phyloP scores from a whole-genome alignment of 2,797 vertebrate genomes.

The Characodon lateralis region DNA sequence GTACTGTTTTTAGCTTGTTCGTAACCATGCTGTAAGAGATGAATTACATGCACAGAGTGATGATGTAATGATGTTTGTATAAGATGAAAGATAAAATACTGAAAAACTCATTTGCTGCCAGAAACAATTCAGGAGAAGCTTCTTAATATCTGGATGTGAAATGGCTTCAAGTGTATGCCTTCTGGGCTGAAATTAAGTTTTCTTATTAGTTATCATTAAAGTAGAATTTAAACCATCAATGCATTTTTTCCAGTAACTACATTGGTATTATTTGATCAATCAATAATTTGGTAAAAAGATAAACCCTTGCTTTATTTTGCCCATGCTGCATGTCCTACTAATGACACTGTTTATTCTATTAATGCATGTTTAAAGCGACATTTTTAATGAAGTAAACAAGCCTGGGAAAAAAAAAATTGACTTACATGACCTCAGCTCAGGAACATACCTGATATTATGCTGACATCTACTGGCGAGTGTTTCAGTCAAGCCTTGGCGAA shows the following conservation, averaged over 20 bases:
- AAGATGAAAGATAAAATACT: not conserved
- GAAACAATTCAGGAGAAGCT: not conserved
- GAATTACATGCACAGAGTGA: not conserved
- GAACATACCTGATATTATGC: constrained; percentile 6
- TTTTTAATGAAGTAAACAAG: not conserved
- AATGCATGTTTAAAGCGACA: not conserved
- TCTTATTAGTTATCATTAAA: too few species aligned
- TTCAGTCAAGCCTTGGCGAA: not conserved
- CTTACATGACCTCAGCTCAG: not conserved
- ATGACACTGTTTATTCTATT: not conserved
- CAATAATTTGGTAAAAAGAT: not conserved
- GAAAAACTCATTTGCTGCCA: not conserved
- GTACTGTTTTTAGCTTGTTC: not conserved
- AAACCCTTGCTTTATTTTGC: not conserved
- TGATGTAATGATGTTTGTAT: not conserved
- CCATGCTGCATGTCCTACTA: not conserved
- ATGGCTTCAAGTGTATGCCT: not conserved
- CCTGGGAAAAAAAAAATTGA: not conserved
- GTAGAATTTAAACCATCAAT: not conserved
- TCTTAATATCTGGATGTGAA: not conserved
- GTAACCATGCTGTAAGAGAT: not conserved
- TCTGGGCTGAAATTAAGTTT: not conserved
- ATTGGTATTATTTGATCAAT: not conserved
- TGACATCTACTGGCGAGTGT: constrained; percentile 68
- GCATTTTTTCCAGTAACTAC: not conserved